Evolutionary conservation across 2,113 vertebrate genomes (phyloP).

Genomic region (Chaenogobius annularis): DNA sequence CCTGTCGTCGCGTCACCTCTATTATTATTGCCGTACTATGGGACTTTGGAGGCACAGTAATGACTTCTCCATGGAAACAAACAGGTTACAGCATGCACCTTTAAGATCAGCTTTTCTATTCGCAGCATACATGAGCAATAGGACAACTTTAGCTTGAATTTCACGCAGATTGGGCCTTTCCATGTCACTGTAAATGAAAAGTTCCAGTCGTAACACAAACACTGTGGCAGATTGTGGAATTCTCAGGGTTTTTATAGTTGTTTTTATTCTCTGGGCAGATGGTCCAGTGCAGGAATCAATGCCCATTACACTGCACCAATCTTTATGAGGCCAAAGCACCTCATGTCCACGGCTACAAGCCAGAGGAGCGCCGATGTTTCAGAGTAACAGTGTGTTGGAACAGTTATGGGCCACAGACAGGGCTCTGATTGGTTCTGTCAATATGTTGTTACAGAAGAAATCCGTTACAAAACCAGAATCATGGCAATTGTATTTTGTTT

Average conservation of each 20-base stretch:
- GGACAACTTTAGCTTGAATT: no score
- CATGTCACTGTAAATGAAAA: not conserved
- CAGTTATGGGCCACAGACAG: not conserved
- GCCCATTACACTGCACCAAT: slow-evolving; percentile 14
- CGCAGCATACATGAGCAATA: not conserved
- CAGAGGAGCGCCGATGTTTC: slow-evolving; percentile 13
- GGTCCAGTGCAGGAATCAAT: slow-evolving; percentile 42
- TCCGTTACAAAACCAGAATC: slow-evolving; percentile 11
- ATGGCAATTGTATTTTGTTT: slow-evolving; percentile 14
- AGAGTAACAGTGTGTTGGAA: slow-evolving; percentile 12
- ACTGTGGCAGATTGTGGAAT: not conserved
- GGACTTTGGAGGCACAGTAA: not conserved
- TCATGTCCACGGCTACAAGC: slow-evolving; percentile 23
- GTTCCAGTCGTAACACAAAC: not conserved
- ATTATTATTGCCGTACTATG: no score
- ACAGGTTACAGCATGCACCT: not conserved
- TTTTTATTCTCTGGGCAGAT: slow-evolving; percentile 26
- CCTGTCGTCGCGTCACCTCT: no score
- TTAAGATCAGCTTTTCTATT: not conserved
- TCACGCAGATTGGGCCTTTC: no score
- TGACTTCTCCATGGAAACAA: not conserved
- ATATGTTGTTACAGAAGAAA: not conserved
- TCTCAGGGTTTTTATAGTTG: slow-evolving; percentile 3
- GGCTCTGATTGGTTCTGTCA: not conserved
- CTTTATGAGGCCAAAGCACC: slow-evolving; percentile 33